Evolutionary conservation across 2,888 invertebrate species (phyloP), one percentile per base, ranked within the genome.

Genomic region (Callimorpha dominula): DNA sequence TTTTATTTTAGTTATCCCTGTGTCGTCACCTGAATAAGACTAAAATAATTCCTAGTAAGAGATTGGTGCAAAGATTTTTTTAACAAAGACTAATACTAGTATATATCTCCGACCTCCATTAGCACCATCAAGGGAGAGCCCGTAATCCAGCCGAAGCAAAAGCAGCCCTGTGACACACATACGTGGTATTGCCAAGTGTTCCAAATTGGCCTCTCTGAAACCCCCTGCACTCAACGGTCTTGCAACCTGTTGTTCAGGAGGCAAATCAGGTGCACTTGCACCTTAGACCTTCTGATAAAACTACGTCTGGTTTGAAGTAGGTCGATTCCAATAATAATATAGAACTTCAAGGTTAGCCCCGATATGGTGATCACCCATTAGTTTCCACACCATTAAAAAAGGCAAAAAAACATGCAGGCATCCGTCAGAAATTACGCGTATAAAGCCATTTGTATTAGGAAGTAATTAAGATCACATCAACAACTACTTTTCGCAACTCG

Each of bases 391-490:
- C 17, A 50, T 15, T 17, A 8, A 52, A n/a, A n/a, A 52, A 15
- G 4, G 4, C 20, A 60, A 14, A 14, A 6, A 14, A 31, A 60
- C 14, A 31, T 1, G 31, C 31, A 31, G 4, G 31, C 12, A 11
- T 42, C 14, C 31, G 3, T n/a, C 7, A 20, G 5, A 46, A 42
- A 63, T 17, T 20, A 31, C 20, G 15, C 3, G 20, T 15, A 46
- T 14, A 9, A 46, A 68, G 15, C 17, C 17, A 68, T 60, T 68
- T 60, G 57, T 60, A 60, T 57, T 8, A 20, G 20, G 31, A 60
- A 46, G 46, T 46, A 68, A 68, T 57, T 15, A 52, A 70, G 17
- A 52, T 66, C 57, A 42, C 17, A 68, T 68, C 31, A 57, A 60
- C 8, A 68, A 57, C 20, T 12, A 65, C 31, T 49, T 57, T 43